Evolutionary conservation across 2,888 invertebrate species (phyloP), one percentile per base, ranked within the genome.

Genomic region (Leuctra nigra): DNA sequence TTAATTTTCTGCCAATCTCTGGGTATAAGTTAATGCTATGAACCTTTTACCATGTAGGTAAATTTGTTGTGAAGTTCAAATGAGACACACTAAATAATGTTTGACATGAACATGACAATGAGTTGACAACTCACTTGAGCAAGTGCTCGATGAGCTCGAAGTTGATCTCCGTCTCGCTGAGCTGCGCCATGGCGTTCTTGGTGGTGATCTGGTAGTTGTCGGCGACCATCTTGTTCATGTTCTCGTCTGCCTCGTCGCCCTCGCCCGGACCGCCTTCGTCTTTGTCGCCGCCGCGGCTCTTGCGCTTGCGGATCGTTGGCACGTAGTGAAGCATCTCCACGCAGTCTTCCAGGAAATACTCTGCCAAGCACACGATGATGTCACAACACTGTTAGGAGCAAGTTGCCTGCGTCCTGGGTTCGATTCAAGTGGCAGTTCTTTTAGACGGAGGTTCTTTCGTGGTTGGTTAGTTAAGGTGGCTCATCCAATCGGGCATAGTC

Each of bases 341-440:
- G 61, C 89, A 87, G 72, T 99, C 98, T 70, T 99, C 98, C 53
- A 98, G 72, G 75, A 91, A 98, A 70, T 90, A 93, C 63, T 92
- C 91, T 80, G 64, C 2, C n/a, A n/a, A n/a, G 23, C 4, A 22
- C 9, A 7, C 39, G 39, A 14, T n/a, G n/a, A n/a, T n/a, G n/a
- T n/a, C n/a, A n/a, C n/a, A 29, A 29, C n/a, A 29, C 29, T 29
- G 29, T 29, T n/a, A n/a, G n/a, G n/a, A n/a, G n/a, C n/a, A n/a
- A n/a, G n/a, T n/a, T n/a, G n/a, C n/a, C n/a, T n/a, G n/a, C n/a
- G n/a, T n/a, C n/a, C n/a, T n/a, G n/a, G n/a, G n/a, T n/a, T n/a
- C n/a, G n/a, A n/a, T n/a, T n/a, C n/a, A n/a, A n/a, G n/a, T n/a
- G n/a, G n/a, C n/a, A n/a, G n/a, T n/a, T n/a, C n/a, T n/a, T n/a